Evolutionary conservation across 2,888 invertebrate species (phyloP), one percentile per base, ranked within the genome.

Genomic region (Apotomis betuletana): DNA sequence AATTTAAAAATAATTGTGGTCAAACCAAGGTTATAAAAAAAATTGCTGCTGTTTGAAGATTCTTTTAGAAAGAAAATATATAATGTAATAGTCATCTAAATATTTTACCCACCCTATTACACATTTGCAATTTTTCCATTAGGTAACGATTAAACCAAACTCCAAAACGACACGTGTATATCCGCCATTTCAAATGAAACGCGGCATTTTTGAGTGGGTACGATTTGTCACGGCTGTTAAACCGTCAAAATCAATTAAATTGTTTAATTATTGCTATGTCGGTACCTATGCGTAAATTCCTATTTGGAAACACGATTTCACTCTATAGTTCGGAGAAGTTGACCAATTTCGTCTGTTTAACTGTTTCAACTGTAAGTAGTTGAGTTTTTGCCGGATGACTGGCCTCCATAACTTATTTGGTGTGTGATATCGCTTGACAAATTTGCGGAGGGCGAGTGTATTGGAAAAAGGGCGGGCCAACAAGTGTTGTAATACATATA

Each of bases 371-470:
- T 27, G 27, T 52, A 64, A 44, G 27, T 38, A 13, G 51, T 41
- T 44, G 9, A 59, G n/a, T 41, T 13, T 46, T 71, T 41, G 49
- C 55, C 67, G 61, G 61, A 62, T 67, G 61, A 38, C 44, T 63
- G 69, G 52, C 63, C 63, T 63, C 76, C 72, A 38, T 60, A 38
- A n/a, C 46, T 46, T 64, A 65, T 54, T 54, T 65, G 60, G 54
- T 64, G 12, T 59, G 61, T 4, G 10, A 4, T 63, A 52, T 64
- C 59, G 46, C 58, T 64, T 41, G 58, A 58, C 36, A 70, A 64
- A 54, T 64, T 63, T 64, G 59, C 54, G 13, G 41, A 59, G 6
- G 58, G 49, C 8, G 12, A 15, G 8, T 49, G 41, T 55, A 41
- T 27, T 63, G 58, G 38, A 15, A 12, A 60, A 62, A 62, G 15